These are phyloP conservation scores for Microvelia longipes DNA, from an alignment of 1,140 invertebrate genomes.

Conservation along the genomic window DNA sequence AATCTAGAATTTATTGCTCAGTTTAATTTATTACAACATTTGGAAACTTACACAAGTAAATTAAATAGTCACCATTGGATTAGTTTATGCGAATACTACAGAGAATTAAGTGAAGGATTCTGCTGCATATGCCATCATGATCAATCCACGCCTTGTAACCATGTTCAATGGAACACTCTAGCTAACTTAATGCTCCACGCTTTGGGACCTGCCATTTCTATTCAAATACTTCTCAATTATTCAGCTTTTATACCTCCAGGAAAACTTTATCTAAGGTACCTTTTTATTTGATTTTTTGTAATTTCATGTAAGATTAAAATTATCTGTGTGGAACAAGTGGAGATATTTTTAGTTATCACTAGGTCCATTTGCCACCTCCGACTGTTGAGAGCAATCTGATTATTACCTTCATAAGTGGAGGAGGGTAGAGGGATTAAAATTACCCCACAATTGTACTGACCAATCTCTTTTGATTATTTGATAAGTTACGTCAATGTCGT, in stretches of 20 bases:
- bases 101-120: constrained; percentile 21
- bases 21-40: constrained; percentile 6
- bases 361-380: too few species aligned
- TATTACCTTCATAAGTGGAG: too few species aligned
- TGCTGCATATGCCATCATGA: constrained; percentile 23
- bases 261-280: constrained; percentile 23
- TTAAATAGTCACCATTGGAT: constrained; percentile 4
- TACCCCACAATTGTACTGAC: too few species aligned
- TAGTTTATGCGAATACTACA: constrained; percentile 12
- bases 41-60: neutral
- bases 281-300: neutral
- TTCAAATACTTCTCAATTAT: constrained; percentile 27
- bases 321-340: too few species aligned
- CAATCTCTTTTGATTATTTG: too few species aligned
- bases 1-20: constrained; percentile 10
- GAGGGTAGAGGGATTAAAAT: too few species aligned
- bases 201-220: constrained; percentile 24
- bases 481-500: too few species aligned
- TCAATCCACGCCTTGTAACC: neutral
- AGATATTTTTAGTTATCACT: too few species aligned
- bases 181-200: constrained; percentile 26
- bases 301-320: too few species aligned
- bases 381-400: too few species aligned
- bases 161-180: constrained; percentile 27
- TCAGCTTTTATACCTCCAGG: constrained; percentile 26